Percentiles rank a stretch among this genome's conserved stretches.
Evolutionary conservation across 2,113 vertebrate species (phyloP).

Genomic region (Formicarius rufipectus): DNA sequence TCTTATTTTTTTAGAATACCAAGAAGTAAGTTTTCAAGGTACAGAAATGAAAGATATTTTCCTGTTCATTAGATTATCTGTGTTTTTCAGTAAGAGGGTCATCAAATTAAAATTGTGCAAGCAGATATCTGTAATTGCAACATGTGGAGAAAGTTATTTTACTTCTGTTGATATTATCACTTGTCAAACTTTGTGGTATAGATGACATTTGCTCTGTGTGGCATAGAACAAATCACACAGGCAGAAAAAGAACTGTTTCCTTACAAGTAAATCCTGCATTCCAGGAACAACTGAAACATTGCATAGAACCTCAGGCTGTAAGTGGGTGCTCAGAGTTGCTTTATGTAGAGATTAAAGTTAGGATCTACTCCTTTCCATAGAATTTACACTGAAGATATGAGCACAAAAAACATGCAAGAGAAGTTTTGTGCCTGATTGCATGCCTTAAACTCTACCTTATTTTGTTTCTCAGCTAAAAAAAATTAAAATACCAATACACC

Average conservation of each 20-base stretch:
- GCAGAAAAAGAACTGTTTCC: not conserved
- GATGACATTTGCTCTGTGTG: not conserved
- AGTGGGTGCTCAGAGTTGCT: not conserved
- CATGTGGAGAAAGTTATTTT: not conserved
- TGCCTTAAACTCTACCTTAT: conserved; percentile 25
- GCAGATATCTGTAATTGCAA: not conserved
- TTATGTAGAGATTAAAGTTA: not conserved
- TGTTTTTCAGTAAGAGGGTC: not conserved
- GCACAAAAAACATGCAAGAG: not conserved
- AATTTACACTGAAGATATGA: not conserved
- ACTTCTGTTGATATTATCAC: not conserved
- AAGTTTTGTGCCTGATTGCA: not conserved
- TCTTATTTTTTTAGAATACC: not conserved
- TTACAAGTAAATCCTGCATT: not conserved
- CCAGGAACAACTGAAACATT: not conserved
- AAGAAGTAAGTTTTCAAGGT: not conserved
- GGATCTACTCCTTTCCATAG: not conserved
- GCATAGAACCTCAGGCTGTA: not conserved
- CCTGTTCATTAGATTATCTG: not conserved
- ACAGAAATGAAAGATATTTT: not conserved
- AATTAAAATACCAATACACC: conserved; percentile 14
- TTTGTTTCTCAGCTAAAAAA: conserved; percentile 33
- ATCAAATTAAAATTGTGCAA: not conserved
- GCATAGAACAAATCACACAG: not conserved
- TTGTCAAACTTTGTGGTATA: not conserved